Evolutionary conservation across 2,888 invertebrate species (phyloP), one percentile per base, ranked within the genome.

Genomic region (Sarcophaga caerulescens): DNA sequence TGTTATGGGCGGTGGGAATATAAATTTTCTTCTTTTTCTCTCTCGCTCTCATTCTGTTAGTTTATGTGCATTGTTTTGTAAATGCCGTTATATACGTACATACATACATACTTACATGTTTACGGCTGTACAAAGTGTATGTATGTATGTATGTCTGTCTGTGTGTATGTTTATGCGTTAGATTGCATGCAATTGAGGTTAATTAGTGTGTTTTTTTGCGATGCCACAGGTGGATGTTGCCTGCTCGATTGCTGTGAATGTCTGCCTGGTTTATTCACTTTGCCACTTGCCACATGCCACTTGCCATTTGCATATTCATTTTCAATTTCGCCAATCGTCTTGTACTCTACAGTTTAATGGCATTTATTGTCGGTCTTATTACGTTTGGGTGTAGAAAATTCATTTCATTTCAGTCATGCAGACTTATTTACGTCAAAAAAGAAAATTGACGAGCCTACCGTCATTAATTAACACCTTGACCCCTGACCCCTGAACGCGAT

Each of bases 201-300:
- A 89, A 89, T 89, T 89, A 88, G 89, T 85, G 74, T 85, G 85
- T 82, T 81, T 52, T 52, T 52, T 14, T 17, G 14, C 76, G 85
- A 83, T 85, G 87, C 89, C 87, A 88, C 89, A 89, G 89, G 89
- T 89, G 88, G 88, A 88, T 88, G 86, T 82, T 70, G 85, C 65
- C 63, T 59, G n/a, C 44, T 80, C 63, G 68, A 47, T 23, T 73
- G 66, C 35, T 35, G 1, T 69, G 45, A 44, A 19, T 23, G 59
- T 14, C 52, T 80, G 62, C 45, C 35, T 70, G 69, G 66, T 35
- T 74, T 78, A 21, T 47, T 63, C 59, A 77, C 47, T 74, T 63
- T 44, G 78, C 17, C 65, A 10, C n/a, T 47, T 71, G 71, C 45
- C 65, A 59, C 63, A 25, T 70, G 35, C 69, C 44, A 3, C 62